phyloP scores from a whole-genome alignment of 2,888 invertebrate species.

The Torymus texanus region DNA sequence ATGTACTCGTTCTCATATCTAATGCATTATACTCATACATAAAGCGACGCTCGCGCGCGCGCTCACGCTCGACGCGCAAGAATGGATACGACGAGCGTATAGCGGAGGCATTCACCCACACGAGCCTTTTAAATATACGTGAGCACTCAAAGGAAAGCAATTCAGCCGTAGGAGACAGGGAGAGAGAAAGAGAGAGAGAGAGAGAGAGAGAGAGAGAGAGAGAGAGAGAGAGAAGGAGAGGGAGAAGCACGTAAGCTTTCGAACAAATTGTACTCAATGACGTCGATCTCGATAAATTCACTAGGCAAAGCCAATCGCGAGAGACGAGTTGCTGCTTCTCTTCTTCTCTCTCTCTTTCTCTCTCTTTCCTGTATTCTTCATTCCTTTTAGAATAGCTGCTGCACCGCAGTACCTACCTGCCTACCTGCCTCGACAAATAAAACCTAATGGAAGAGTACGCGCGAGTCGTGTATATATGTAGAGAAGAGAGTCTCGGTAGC shows the following conservation, averaged over 20 bases:
- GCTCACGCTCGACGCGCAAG: background rate
- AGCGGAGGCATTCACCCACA: slow-evolving; percentile 16
- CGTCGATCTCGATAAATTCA: slow-evolving; percentile 49
- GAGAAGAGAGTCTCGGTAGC: background rate
- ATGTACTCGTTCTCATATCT: slow-evolving; percentile 38
- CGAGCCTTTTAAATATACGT: slow-evolving; percentile 44
- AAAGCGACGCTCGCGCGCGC: background rate
- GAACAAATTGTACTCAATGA: slow-evolving; percentile 44
- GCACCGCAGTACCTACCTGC: background rate
- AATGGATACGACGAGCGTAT: slow-evolving; percentile 20
- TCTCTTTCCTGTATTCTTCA: slow-evolving; percentile 11
- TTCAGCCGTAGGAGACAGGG: slow-evolving; percentile 5
- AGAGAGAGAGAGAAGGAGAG: background rate
- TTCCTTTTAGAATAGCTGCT: slow-evolving; percentile 14
- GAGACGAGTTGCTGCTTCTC: slow-evolving; percentile 1
- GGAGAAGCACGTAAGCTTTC: slow-evolving; percentile 33
- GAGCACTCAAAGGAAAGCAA: slow-evolving; percentile 41
- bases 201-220: background rate
- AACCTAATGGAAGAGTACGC: slow-evolving; percentile 33
- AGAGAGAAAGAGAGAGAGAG: no score
- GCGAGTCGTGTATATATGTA: background rate
- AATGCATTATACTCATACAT: slow-evolving; percentile 45
- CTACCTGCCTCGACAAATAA: slow-evolving; percentile 36
- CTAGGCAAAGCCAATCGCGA: slow-evolving; percentile 47
- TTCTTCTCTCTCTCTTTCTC: slow-evolving; percentile 1